Conservation (phyloP, 1,140 invertebrate genomes). For the Brachionus sp. region DNA sequence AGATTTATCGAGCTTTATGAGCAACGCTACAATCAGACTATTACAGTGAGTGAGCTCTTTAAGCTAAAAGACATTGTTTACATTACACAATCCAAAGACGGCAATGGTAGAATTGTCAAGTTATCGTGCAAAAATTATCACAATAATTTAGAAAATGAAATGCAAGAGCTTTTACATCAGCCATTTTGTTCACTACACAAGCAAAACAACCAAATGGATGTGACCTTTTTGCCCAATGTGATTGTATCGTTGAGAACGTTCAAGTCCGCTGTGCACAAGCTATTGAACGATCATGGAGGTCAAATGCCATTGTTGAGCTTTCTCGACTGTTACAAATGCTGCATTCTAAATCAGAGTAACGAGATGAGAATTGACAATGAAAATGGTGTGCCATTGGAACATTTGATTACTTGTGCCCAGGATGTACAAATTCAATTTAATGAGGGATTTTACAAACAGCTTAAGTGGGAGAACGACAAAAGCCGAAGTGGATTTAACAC, state of each 20-base stretch:
- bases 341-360: constrained; percentile 69
- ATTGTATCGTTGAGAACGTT: constrained; percentile 68
- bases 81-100: not conserved
- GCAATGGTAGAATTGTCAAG: constrained; percentile 12
- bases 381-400: constrained; percentile 75
- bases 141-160: constrained; percentile 46
- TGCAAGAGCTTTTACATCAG: constrained; percentile 53
- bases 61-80: constrained; percentile 23
- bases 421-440: constrained; percentile 65
- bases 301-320: constrained; percentile 70
- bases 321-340: constrained; percentile 60
- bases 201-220: constrained; percentile 53
- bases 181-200: constrained; percentile 60
- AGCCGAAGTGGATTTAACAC: constrained; percentile 53
- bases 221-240: constrained; percentile 67
- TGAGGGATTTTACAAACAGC: constrained; percentile 35
- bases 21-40: constrained; percentile 64
- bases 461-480: constrained; percentile 43
- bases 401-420: constrained; percentile 76
- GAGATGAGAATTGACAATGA: constrained; percentile 56
- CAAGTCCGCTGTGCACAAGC: constrained; percentile 65
- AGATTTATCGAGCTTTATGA: constrained; percentile 81
- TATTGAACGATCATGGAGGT: constrained; percentile 70
- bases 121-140: not conserved
- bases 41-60: not conserved